Evolutionary conservation across 2,797 vertebrate species (phyloP), one percentile per base, ranked within the genome.

Genomic region (Harpagifer antarcticus): DNA sequence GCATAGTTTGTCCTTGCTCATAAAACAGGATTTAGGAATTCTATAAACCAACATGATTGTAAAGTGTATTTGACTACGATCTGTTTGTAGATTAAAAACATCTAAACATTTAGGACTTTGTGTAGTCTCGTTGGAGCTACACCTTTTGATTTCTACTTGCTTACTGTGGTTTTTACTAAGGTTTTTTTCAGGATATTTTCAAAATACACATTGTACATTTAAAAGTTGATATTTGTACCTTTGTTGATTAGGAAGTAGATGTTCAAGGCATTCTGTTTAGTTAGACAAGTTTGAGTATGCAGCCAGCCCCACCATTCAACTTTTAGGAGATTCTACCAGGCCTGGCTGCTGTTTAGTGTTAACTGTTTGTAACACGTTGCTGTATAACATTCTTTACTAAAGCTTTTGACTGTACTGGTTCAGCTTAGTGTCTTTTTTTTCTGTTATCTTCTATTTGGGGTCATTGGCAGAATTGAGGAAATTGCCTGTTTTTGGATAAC

Each of bases 101-200:
- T 48, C 27, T 68, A 47, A 59, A 68, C 16, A 1, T 33, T 10
- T 54, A 33, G 40, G 8, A 4, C 23, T 31, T 58, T 48, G 4
- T 71, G 4, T n/a, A 31, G 16, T 57, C 17, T 55, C 1, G 4
- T 65, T 54, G 14, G 17, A 40, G 60, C 14, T 15, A 2, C 23
- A 19, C 4, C 60, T 60, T 68, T 67, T 62, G 6, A 27, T 60
- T 68, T 63, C 13, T 47, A 12, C 8, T 65, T 57, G 1, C 5
- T 44, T 55, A 23, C 6, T 56, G 15, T 54, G n/a, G n/a, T 45
- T 73, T 72, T 59, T 55, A 0, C 16, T 20, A 10, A 12, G 2
- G 4, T 61, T 67, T 57, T 56, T 75, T 70, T 48, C n/a, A 55
- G 11, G 63, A 85, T 74, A 65, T 82, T 75, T 79, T 76, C 48